phyloP scores from a whole-genome alignment of 2,113 vertebrate species.

The Rhadina sibilatrix region DNA sequence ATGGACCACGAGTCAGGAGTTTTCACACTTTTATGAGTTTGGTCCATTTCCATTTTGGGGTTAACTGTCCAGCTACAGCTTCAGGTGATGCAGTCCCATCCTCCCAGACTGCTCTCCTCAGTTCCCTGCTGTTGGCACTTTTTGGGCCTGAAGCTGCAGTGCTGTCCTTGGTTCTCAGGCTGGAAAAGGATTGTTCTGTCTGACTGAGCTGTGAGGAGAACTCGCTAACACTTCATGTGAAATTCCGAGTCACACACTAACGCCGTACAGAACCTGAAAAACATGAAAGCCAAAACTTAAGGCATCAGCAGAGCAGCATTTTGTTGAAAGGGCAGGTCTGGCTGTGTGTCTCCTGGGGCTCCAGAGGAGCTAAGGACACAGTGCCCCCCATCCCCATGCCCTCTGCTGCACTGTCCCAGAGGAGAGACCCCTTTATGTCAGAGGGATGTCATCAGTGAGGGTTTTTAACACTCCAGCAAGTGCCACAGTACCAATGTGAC shows the following conservation, averaged over 20 bases:
- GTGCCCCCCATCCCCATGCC: neutral
- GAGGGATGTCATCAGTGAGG: neutral
- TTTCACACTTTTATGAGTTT: neutral
- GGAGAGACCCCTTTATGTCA: neutral
- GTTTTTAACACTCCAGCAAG: neutral
- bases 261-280: neutral
- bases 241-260: neutral
- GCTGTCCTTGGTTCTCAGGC: neutral
- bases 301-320: neutral
- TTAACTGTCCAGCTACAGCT: neutral
- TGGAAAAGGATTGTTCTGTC: neutral
- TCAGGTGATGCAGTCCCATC: neutral
- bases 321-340: neutral
- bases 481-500: neutral
- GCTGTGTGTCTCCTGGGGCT: neutral
- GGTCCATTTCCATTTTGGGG: neutral
- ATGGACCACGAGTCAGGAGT: neutral
- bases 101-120: neutral
- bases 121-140: neutral
- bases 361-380: neutral
- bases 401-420: neutral
- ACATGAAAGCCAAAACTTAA: neutral
- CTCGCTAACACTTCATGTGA: neutral
- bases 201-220: neutral
- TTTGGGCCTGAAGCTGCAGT: neutral